These are phyloP conservation scores for Rana temporaria DNA, from an alignment of 2,113 vertebrate genomes.

Conservation along the genomic window DNA sequence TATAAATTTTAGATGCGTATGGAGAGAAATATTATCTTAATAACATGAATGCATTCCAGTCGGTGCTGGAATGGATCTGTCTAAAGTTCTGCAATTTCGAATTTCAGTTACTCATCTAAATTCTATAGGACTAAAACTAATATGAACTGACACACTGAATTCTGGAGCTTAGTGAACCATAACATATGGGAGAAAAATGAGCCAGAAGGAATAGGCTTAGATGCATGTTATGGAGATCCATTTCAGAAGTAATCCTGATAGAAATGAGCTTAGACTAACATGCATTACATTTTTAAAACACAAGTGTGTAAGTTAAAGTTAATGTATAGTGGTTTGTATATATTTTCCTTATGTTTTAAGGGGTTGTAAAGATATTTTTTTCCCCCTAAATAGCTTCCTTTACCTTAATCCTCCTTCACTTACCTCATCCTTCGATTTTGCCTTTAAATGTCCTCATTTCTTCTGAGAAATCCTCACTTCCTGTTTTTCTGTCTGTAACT, in stretches of 20 bases:
- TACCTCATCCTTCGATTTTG: too few species aligned
- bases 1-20: background rate
- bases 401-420: too few species aligned
- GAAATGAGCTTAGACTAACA: background rate
- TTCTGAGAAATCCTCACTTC: too few species aligned
- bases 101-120: background rate
- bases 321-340: too few species aligned
- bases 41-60: background rate
- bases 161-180: background rate
- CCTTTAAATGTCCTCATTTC: too few species aligned
- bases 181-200: background rate
- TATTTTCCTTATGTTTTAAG: too few species aligned
- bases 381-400: too few species aligned
- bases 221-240: background rate
- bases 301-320: too few species aligned
- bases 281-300: too few species aligned
- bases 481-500: too few species aligned
- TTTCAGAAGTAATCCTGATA: background rate
- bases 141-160: background rate
- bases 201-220: background rate
- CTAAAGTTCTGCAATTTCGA: background rate
- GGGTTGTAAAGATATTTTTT: too few species aligned
- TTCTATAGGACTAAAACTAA: background rate
- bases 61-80: background rate
- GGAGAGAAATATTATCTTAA: background rate